phyloP scores from a whole-genome alignment of 1,140 invertebrate genomes.

The Papilio helenus region DNA sequence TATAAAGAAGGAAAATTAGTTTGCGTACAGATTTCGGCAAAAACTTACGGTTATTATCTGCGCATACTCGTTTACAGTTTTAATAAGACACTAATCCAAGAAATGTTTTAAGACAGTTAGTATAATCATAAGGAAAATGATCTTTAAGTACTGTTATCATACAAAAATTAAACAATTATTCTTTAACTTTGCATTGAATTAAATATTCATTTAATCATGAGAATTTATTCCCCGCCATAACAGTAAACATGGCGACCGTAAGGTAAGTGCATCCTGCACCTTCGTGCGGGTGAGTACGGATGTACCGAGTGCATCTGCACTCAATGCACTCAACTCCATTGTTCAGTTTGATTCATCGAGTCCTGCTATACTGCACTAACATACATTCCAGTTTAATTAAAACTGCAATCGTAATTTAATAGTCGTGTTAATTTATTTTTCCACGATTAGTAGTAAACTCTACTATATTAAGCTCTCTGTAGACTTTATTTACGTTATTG shows the following conservation, averaged over 20 bases:
- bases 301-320: conserved; percentile 40
- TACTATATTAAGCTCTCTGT: no score
- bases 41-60: no score
- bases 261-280: not conserved
- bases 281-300: conserved; percentile 23
- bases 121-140: no score
- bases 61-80: no score
- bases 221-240: not conserved
- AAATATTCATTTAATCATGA: not conserved
- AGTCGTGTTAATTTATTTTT: not conserved
- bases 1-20: no score
- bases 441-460: not conserved
- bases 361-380: not conserved
- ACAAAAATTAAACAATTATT: no score
- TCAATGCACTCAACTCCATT: conserved; percentile 36
- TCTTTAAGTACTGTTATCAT: no score
- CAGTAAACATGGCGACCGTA: not conserved
- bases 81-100: no score
- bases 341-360: conserved; percentile 11
- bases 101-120: no score
- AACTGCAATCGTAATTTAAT: not conserved
- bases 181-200: not conserved
- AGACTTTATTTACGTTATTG: no score
- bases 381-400: conserved; percentile 7
- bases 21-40: no score